A percentile compares a stretch with the other conserved stretches of the same genome.
Conservation (phyloP, 2,888 invertebrate species). For the Heliothis peltigera region DNA sequence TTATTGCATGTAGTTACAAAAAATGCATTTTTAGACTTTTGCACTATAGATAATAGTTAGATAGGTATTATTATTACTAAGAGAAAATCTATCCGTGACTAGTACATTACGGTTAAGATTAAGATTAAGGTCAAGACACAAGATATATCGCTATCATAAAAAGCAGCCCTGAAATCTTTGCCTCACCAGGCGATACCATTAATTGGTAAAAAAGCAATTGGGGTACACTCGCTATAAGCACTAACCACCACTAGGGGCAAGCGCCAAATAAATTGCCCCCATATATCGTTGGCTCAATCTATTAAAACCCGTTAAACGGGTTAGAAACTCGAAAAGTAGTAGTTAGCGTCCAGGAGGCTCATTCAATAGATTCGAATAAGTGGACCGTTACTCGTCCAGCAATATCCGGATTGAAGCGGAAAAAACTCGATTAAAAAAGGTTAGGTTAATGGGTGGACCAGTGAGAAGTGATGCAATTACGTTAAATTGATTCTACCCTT, state of each 20-base stretch:
- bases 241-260: constrained; percentile 43
- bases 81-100: too few species aligned
- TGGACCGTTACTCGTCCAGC: constrained; percentile 82
- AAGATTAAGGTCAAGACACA: not conserved
- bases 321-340: constrained; percentile 80
- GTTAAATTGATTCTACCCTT: constrained; percentile 78
- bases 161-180: constrained; percentile 20
- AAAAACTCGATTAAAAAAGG: constrained; percentile 85
- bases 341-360: constrained; percentile 80
- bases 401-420: constrained; percentile 83
- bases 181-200: constrained; percentile 21
- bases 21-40: not conserved
- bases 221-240: constrained; percentile 40
- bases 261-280: constrained; percentile 70
- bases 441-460: constrained; percentile 80
- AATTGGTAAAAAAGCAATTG: constrained; percentile 53
- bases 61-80: too few species aligned
- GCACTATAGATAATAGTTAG: too few species aligned
- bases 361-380: constrained; percentile 84
- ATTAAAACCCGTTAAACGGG: constrained; percentile 82
- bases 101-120: too few species aligned
- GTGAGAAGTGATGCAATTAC: constrained; percentile 87
- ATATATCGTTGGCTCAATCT: constrained; percentile 78
- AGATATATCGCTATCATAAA: constrained; percentile 16
- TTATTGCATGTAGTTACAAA: not conserved